A percentile compares a stretch with the other conserved stretches of the same genome.
phyloP scores from a whole-genome alignment of 2,113 vertebrate genomes.

The Macquaria ambigua region DNA sequence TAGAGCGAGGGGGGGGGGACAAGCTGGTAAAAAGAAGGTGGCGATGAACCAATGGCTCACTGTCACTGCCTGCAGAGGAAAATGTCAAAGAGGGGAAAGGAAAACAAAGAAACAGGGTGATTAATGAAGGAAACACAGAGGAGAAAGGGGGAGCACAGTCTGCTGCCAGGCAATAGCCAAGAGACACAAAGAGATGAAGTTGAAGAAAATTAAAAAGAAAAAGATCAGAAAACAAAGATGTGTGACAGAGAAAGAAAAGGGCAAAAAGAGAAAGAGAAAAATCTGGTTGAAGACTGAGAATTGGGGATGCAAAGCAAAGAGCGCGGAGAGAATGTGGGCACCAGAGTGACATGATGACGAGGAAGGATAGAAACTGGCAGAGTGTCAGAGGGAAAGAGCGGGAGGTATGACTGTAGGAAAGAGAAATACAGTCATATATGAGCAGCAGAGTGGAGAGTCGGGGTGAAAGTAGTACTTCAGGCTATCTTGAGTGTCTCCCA shows the following conservation, averaged over 20 bases:
- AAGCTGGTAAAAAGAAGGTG: constrained; percentile 53
- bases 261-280: neutral
- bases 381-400: constrained; percentile 7
- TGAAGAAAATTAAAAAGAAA: constrained; percentile 1
- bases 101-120: constrained; percentile 11
- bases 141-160: neutral
- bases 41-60: constrained; percentile 47
- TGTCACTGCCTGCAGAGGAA: constrained; percentile 38
- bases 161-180: constrained; percentile 24
- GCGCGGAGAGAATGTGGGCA: constrained; percentile 26
- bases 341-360: constrained; percentile 14
- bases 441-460: constrained; percentile 4
- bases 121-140: constrained; percentile 13
- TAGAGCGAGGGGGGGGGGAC: constrained; percentile 12
- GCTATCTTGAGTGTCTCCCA: constrained; percentile 30
- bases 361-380: neutral
- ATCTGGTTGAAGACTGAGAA: constrained; percentile 6
- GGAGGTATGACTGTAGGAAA: neutral
- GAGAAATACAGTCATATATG: constrained; percentile 11
- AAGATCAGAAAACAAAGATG: constrained; percentile 21
- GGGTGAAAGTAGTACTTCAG: constrained; percentile 17
- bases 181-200: constrained; percentile 1
- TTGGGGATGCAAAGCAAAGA: neutral
- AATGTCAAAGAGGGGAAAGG: constrained; percentile 7
- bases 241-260: neutral